Conservation (phyloP, 1,140 invertebrate genomes). For the Dryas iulia region DNA sequence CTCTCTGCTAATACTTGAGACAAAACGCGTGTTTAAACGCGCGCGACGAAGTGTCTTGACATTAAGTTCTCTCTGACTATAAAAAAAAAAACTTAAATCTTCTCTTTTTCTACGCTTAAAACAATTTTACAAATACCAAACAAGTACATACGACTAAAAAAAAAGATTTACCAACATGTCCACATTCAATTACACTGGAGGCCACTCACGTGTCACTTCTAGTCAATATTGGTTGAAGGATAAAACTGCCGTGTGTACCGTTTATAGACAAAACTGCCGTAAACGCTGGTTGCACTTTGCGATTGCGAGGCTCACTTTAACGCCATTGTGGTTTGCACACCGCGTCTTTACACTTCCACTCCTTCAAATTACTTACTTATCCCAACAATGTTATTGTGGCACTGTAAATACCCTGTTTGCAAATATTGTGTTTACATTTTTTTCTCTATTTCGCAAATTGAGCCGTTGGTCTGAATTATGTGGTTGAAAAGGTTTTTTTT, state of each 20-base stretch:
- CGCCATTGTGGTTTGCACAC: conserved; percentile 25
- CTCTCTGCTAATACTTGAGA: no score
- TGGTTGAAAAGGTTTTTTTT: background rate
- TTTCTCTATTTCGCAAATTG: background rate
- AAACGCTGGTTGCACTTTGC: conserved; percentile 24
- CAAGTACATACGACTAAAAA: no score
- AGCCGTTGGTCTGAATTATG: background rate
- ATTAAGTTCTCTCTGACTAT: no score
- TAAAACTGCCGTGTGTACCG: conserved; percentile 7
- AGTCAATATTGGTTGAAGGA: background rate
- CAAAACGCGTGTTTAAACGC: no score
- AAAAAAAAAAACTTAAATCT: no score
- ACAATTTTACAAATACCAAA: no score
- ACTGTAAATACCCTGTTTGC: background rate
- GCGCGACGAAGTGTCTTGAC: no score
- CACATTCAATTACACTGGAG: background rate
- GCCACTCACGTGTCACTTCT: background rate
- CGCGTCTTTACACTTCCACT: conserved; percentile 23
- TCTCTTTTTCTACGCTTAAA: no score
- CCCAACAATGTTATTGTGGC: conserved; percentile 16
- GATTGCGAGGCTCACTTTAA: conserved; percentile 29
- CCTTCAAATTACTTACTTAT: conserved; percentile 30
- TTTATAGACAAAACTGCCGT: conserved; percentile 15
- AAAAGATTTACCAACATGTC: background rate
- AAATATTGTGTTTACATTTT: background rate